A percentile compares a stretch with the other conserved stretches of the same genome.
These are phyloP conservation scores for Melanotaenia parkinsoni DNA, from an alignment of 2,797 vertebrate species.

Conservation along the genomic window DNA sequence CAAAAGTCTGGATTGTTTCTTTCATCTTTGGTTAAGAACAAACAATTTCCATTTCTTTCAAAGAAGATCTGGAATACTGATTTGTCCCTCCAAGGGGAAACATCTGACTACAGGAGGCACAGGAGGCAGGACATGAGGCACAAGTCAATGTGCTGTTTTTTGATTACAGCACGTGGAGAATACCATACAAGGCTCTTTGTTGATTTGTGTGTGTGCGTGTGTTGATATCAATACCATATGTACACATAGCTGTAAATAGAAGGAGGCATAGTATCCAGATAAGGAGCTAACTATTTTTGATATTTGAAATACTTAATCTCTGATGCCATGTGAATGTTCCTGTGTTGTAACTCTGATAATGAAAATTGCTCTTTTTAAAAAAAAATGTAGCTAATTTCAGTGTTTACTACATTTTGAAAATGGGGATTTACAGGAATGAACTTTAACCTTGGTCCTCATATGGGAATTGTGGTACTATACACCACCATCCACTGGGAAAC, in stretches of 20 bases:
- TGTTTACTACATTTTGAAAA: constrained; percentile 30
- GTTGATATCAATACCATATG: neutral
- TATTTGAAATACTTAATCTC: constrained; percentile 59
- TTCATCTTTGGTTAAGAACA: neutral
- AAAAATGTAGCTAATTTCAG: constrained; percentile 49
- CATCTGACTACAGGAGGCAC: neutral
- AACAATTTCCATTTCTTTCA: neutral
- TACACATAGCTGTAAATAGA: neutral
- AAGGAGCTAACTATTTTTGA: constrained; percentile 62
- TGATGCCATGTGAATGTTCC: constrained; percentile 36
- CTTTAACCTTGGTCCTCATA: constrained; percentile 41
- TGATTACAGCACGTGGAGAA: neutral
- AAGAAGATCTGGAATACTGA: neutral
- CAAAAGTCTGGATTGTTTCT: neutral
- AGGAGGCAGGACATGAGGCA: neutral
- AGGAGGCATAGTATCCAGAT: neutral
- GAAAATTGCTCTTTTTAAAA: neutral
- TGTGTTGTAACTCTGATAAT: constrained; percentile 45
- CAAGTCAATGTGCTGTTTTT: neutral
- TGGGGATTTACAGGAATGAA: constrained; percentile 26
- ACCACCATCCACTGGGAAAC: constrained; percentile 57
- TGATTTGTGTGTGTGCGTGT: neutral
- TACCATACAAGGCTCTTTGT: neutral
- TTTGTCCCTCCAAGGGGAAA: neutral
- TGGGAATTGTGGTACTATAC: constrained; percentile 56